Conservation (phyloP, 2,888 invertebrate genomes). For the Timema cristinae region DNA sequence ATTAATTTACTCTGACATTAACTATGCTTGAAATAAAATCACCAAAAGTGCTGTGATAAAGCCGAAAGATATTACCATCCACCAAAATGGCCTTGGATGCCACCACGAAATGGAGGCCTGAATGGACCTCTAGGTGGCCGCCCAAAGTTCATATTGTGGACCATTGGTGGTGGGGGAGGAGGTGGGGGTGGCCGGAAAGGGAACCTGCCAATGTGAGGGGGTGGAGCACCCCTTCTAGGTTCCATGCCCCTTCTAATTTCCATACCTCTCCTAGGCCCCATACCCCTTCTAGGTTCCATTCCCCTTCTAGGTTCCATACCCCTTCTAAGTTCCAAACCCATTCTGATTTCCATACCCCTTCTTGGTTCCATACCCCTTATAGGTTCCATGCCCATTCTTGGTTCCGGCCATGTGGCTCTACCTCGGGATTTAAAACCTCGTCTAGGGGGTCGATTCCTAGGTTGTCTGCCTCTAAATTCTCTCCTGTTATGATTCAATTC, state of each 20-base stretch:
- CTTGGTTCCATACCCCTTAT: neutral
- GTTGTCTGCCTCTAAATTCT: too few relatives aligned
- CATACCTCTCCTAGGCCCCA: neutral
- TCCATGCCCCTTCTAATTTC: neutral
- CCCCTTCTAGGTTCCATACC: too few relatives aligned
- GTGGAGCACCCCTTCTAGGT: too few relatives aligned
- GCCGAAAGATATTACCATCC: too few relatives aligned
- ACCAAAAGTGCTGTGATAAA: too few relatives aligned
- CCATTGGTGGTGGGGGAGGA: neutral
- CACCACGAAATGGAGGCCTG: neutral
- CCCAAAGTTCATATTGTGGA: neutral
- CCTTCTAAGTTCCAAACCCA: neutral
- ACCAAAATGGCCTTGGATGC: too few relatives aligned
- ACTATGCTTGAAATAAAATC: too few relatives aligned
- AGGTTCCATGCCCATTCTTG: neutral
- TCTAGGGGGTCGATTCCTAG: too few relatives aligned
- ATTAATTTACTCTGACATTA: too few relatives aligned
- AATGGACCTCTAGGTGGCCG: neutral
- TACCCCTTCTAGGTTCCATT: neutral
- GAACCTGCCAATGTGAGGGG: neutral
- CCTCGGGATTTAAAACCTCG: too few relatives aligned
- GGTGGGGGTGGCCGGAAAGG: constrained; percentile 7
- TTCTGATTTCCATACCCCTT: neutral
- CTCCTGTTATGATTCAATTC: too few relatives aligned
- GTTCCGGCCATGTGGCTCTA: too few relatives aligned